Conservation (phyloP, 2,797 vertebrate species). For the Coluber constrictor region DNA sequence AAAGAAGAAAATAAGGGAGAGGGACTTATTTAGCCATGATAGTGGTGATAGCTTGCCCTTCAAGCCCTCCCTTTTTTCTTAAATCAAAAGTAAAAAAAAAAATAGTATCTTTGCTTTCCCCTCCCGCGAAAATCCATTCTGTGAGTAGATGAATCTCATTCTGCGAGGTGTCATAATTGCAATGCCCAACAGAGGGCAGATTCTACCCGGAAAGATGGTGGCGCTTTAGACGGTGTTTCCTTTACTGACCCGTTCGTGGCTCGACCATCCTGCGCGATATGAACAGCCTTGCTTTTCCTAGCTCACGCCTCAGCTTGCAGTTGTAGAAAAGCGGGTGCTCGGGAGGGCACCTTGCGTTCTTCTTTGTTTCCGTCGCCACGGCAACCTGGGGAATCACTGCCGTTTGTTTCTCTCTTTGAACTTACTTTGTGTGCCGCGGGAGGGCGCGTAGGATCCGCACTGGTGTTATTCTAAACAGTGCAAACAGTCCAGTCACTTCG, state of each 20-base stretch:
- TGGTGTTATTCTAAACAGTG: neutral
- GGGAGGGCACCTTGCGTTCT: neutral
- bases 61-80: neutral
- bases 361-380: conserved; percentile 9
- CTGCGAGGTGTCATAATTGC: neutral
- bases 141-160: neutral
- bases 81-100: neutral
- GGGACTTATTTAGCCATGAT: neutral
- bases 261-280: neutral
- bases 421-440: neutral
- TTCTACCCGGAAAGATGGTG: neutral
- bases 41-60: neutral
- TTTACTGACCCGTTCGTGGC: neutral
- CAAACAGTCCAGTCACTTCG: neutral
- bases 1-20: neutral
- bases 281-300: fast-evolving
- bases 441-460: neutral
- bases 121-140: neutral
- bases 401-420: neutral
- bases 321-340: neutral
- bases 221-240: neutral
- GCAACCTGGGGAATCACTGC: neutral
- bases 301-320: too few relatives aligned
- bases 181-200: neutral
- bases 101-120: neutral